Conservation (phyloP, 1,140 invertebrate species). For the Delia radicum region DNA sequence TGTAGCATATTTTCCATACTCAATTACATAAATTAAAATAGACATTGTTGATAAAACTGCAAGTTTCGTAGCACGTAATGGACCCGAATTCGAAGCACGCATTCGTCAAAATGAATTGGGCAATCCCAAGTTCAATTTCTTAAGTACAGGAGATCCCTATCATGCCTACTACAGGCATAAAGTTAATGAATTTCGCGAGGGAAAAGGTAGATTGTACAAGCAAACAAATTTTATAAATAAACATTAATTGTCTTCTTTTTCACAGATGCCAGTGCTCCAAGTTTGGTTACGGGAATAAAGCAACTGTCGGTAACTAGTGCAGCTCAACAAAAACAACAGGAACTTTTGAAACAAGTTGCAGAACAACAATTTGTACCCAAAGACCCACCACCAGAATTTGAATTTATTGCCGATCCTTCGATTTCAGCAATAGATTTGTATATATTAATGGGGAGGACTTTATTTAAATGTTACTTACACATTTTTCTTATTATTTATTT, state of each 20-base stretch:
- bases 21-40: slow-evolving; percentile 53
- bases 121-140: slow-evolving; percentile 97
- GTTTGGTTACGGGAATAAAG: slow-evolving; percentile 47
- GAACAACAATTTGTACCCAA: slow-evolving; percentile 89
- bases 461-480: no score
- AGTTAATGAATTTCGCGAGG: slow-evolving; percentile 94
- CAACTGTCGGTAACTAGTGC: slow-evolving; percentile 66
- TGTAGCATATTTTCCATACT: slow-evolving; percentile 39
- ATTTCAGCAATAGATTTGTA: slow-evolving; percentile 97
- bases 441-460: no score
- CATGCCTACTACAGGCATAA: slow-evolving; percentile 99
- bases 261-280: slow-evolving; percentile 36
- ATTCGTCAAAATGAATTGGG: slow-evolving; percentile 96
- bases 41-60: slow-evolving; percentile 99
- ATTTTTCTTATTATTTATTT: slow-evolving; percentile 36
- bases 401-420: slow-evolving; percentile 97
- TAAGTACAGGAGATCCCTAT: slow-evolving; percentile 96
- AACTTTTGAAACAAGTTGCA: slow-evolving; percentile 80
- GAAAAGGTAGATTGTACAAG: slow-evolving; percentile 80
- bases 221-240: no score
- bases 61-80: slow-evolving; percentile 97
- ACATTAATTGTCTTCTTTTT: background rate
- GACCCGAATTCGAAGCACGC: slow-evolving; percentile 95
- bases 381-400: slow-evolving; percentile 94
- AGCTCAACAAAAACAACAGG: slow-evolving; percentile 82